Evolutionary conservation across 2,797 vertebrate genomes (phyloP).

Genomic region (Fistularia commersonii): DNA sequence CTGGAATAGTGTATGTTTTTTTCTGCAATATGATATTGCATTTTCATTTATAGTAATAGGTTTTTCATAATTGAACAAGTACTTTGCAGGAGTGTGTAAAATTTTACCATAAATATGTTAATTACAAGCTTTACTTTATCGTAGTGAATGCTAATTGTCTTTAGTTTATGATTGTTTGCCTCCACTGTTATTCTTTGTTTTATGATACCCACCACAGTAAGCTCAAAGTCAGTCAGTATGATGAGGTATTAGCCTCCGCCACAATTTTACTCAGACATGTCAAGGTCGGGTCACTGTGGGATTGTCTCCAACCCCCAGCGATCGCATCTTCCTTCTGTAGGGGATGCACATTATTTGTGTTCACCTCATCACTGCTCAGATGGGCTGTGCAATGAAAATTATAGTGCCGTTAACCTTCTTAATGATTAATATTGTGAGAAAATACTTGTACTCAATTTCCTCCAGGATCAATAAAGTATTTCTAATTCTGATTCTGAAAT

Average conservation of each 20-base stretch:
- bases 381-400: conserved; percentile 65
- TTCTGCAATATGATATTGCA: too few relatives aligned
- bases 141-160: conserved; percentile 44
- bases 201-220: conserved; percentile 57
- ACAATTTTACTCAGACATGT: conserved; percentile 71
- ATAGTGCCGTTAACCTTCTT: conserved; percentile 67
- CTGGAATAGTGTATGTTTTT: too few relatives aligned
- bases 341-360: conserved; percentile 68
- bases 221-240: conserved; percentile 74
- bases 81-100: too few relatives aligned
- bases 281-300: conserved; percentile 75
- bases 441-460: too few relatives aligned
- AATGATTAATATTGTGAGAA: conserved; percentile 64
- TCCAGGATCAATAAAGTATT: too few relatives aligned
- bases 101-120: too few relatives aligned
- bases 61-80: too few relatives aligned
- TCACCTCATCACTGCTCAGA: conserved; percentile 72
- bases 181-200: conserved; percentile 74
- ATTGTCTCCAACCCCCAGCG: conserved; percentile 58
- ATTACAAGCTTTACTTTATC: conserved; percentile 8
- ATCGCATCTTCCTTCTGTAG: conserved; percentile 52
- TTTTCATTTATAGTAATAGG: too few relatives aligned
- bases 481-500: too few relatives aligned
- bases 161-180: conserved; percentile 68
- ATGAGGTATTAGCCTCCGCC: conserved; percentile 75